Conservation (phyloP, 1,140 invertebrate species). For the Palaemon carinicauda region DNA sequence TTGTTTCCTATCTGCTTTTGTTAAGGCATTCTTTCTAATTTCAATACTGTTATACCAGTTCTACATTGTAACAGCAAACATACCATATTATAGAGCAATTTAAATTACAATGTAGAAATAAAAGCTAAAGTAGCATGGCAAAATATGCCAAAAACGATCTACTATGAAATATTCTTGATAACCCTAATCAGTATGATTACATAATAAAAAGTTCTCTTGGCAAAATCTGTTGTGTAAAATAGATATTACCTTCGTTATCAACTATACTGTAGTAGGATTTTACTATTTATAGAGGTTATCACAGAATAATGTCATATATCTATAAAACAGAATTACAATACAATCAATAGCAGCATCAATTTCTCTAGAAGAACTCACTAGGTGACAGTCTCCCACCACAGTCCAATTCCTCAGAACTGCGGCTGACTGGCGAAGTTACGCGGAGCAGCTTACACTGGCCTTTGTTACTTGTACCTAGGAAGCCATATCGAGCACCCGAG, state of each 20-base stretch:
- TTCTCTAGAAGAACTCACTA: conserved; percentile 41
- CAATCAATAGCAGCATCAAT: neutral
- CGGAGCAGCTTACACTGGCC: conserved; percentile 51
- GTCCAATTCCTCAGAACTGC: conserved; percentile 55
- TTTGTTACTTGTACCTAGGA: conserved; percentile 49
- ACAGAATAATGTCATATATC: conserved; percentile 8
- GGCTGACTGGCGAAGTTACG: conserved; percentile 40
- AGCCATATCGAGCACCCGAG: conserved; percentile 41
- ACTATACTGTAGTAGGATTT: too few species aligned
- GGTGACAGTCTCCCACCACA: conserved; percentile 49
- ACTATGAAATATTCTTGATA: neutral
- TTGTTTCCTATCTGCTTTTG: too few species aligned
- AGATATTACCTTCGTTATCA: too few species aligned
- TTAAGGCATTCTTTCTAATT: too few species aligned
- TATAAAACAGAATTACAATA: neutral
- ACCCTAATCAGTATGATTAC: neutral
- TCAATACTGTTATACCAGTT: too few species aligned
- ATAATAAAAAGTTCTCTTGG: neutral
- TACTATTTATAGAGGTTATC: conserved; percentile 1
- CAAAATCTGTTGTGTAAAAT: too few species aligned
- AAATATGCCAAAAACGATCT: too few species aligned
- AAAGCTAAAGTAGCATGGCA: too few species aligned
- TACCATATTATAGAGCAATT: neutral
- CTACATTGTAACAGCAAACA: neutral
- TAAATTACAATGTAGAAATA: neutral